Base-by-base conservation (phyloP, 1,140 invertebrate genomes). In the Zelostemma sp. region DNA sequence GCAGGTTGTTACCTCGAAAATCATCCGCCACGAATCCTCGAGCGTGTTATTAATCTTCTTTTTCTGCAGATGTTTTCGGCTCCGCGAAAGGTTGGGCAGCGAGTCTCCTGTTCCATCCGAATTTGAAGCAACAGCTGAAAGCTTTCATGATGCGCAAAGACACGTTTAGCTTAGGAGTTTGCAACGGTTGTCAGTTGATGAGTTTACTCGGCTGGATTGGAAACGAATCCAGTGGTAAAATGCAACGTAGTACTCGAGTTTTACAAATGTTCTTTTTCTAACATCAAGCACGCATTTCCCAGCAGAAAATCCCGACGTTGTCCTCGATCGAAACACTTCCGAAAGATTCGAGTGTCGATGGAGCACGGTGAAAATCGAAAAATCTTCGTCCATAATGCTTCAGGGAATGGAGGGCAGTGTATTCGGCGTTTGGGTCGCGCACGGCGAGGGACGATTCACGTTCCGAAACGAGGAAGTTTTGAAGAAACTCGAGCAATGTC, bases 41-140 rank as follows among this genome's bases (percentile, higher is more conserved):
- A n/a, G n/a, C n/a, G n/a, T n/a, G n/a, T 28, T 28, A 57, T 68
- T 12, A 48, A 50, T 31, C 8, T 28, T 28, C 25, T 25, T 55
- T 71, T 61, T 46, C 9, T 6, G 4, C 73, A 93, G 97, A 99
- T 87, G 97, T 98, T 1, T 86, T 98, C 28, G 97, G 97, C 0
- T 98, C 97, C 0, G 97, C 95, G 0, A 98, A 97, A 88, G 97
- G 97, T 12, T 99, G 97, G 97, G 96, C 97, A 1, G 96, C 95
- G 0, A 93, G 93, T 72, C 91, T 98, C 11, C 77, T 93, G 2
- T 97, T 95, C 79, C 87, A 93, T 80, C 74, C 84, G 16, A 74
- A 73, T 11, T 68, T 93, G 2, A 89, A 89, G 53, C 85, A 89
- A 16, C 87, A 87, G 31, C 76, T 93, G 1, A 82, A 83, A 54